Evolutionary conservation across 2,888 invertebrate species (phyloP), one percentile per base, ranked within the genome.

Genomic region (Hyles lineata): DNA sequence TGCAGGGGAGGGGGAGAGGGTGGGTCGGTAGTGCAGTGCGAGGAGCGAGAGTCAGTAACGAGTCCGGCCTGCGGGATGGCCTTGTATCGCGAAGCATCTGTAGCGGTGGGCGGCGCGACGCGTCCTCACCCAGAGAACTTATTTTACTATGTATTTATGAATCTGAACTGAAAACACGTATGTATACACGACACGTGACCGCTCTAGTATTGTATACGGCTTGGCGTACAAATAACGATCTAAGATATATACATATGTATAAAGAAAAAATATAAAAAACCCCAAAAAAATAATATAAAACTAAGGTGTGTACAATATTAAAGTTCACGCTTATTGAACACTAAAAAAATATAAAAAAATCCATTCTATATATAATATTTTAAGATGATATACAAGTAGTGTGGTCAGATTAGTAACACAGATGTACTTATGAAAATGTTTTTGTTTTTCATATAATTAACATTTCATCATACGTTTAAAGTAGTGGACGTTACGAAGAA

Each of bases 301-400:
- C 92, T 90, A 90, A 92, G 92, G 85, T 89, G 92, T 92, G 91
- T 93, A 93, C 93, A 92, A 92, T 93, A 92, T 92, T 92, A 90
- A 89, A 92, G 91, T 89, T 85, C 86, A 87, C 87, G 90, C 88
- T 88, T 90, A 89, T 89, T 80, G 80, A 83, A 80, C 85, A 84
- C 81, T 84, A 82, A 83, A 87, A 86, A 85, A 87, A 83, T 79
- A 76, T 77, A 81, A 81, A 79, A 82, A 83, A 80, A 80, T 83
- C 84, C 84, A 84, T 83, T 85, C 84, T 85, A 86, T 85, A 75
- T 76, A 78, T 76, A 76, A 92, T 94, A 93, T 93, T 94, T 92
- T 94, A 93, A 92, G 91, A 93, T 90, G 82, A 86, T 92, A 92
- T 93, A 92, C 93, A 91, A 88, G 87, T 92, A 91, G 89, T 82